Evolutionary conservation across 2,888 invertebrate genomes (phyloP).

Genomic region (Mactromeris polynyma): DNA sequence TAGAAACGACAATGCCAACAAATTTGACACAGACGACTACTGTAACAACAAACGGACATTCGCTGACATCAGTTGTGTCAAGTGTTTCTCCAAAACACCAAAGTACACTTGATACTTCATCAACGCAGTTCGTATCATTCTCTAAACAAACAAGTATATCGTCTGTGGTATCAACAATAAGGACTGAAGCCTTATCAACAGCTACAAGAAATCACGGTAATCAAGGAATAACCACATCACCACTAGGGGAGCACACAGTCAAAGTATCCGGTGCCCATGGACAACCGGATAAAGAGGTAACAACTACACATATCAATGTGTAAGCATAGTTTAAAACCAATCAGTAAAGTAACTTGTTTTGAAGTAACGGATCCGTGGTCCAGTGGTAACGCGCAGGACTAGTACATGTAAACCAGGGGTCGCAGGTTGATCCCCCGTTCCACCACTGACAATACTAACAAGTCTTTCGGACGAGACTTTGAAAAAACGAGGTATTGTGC

Average conservation of each 20-base stretch:
- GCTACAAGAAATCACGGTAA: neutral
- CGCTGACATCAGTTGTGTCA: no score
- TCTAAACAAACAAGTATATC: neutral
- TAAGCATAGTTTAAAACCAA: neutral
- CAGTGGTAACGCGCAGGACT: no score
- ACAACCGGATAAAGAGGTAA: neutral
- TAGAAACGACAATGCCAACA: neutral
- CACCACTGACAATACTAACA: no score
- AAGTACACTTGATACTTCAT: neutral
- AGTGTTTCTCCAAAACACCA: no score
- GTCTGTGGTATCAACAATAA: neutral
- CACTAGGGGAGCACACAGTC: neutral
- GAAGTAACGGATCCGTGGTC: no score
- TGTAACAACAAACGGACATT: no score
- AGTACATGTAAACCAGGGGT: no score
- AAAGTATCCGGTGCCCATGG: neutral
- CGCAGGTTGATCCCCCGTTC: no score
- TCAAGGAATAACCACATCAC: neutral
- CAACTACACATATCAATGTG: neutral
- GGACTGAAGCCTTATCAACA: neutral
- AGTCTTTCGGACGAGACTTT: no score
- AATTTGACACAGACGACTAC: neutral
- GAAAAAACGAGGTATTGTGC: no score
- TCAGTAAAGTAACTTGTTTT: neutral
- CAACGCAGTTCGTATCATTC: neutral